phyloP scores from a whole-genome alignment of 2,888 invertebrate species.

The Norana najaformis region DNA sequence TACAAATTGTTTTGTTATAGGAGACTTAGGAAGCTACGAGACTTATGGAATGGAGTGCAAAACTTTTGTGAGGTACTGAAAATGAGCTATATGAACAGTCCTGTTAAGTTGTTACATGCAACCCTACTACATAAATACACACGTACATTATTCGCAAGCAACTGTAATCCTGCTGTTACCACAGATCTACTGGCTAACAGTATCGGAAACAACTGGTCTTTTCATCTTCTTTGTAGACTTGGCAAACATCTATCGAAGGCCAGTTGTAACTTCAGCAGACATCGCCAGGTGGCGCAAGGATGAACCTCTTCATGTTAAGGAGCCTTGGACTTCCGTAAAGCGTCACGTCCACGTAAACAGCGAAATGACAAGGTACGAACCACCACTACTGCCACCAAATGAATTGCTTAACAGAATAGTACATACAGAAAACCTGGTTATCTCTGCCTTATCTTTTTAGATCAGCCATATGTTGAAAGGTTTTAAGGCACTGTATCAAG shows the following conservation, averaged over 20 bases:
- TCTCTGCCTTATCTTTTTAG: not conserved
- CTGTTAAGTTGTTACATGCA: too few species aligned
- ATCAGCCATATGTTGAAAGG: not conserved
- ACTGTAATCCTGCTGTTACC: too few species aligned
- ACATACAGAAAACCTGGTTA: not conserved
- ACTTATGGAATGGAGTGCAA: too few species aligned
- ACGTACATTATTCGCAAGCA: not conserved
- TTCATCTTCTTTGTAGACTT: slow-evolving; percentile 6
- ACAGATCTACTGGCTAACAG: too few species aligned
- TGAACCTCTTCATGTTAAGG: slow-evolving; percentile 52
- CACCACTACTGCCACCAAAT: not conserved
- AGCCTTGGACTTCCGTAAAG: slow-evolving; percentile 58
- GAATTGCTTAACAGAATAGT: not conserved
- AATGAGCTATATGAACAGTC: too few species aligned
- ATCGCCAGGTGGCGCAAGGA: slow-evolving; percentile 56
- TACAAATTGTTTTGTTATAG: not conserved
- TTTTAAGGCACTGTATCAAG: not conserved
- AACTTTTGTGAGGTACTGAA: too few species aligned
- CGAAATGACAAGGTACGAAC: slow-evolving; percentile 60
- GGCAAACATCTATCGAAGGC: slow-evolving; percentile 49
- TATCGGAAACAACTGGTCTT: not conserved
- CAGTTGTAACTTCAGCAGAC: slow-evolving; percentile 52
- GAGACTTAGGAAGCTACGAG: too few species aligned
- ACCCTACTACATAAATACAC: too few species aligned
- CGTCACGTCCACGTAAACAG: slow-evolving; percentile 56